These are phyloP conservation scores for Cataglyphis livida DNA, from an alignment of 2,888 invertebrate genomes.

Conservation along the genomic window DNA sequence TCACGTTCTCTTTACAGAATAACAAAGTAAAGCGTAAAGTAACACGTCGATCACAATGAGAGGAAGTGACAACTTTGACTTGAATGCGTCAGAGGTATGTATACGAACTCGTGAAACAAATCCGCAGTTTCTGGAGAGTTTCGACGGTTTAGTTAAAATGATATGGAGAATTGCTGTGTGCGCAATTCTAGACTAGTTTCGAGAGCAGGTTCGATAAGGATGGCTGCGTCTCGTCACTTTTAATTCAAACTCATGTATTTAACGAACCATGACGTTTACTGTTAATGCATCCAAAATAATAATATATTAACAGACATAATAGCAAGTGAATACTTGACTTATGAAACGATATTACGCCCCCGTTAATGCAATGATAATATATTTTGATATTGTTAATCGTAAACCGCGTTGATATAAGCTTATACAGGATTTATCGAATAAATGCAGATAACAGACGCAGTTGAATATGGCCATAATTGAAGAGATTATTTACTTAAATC, in stretches of 20 bases:
- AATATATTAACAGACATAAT: slow-evolving; percentile 36
- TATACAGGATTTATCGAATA: background rate
- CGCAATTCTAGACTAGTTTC: slow-evolving; percentile 27
- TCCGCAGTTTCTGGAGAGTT: slow-evolving; percentile 37
- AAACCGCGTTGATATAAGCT: background rate
- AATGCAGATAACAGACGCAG: background rate
- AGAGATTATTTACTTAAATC: slow-evolving; percentile 1
- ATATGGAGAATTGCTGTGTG: slow-evolving; percentile 11
- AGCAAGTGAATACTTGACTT: slow-evolving; percentile 30
- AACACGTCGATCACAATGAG: slow-evolving; percentile 21
- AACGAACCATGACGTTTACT: slow-evolving; percentile 26
- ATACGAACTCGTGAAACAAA: slow-evolving; percentile 33
- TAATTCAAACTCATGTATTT: slow-evolving; percentile 43
- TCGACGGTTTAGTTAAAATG: slow-evolving; percentile 36
- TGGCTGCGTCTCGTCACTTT: slow-evolving; percentile 40
- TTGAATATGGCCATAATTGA: background rate
- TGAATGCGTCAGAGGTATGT: background rate
- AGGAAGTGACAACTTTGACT: slow-evolving; percentile 18
- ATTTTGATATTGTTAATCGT: background rate
- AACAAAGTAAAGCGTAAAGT: background rate
- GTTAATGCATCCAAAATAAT: slow-evolving; percentile 21
- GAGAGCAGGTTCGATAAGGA: slow-evolving; percentile 15
- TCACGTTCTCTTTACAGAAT: background rate
- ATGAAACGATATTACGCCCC: slow-evolving; percentile 14
- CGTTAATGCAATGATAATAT: slow-evolving; percentile 16